These are phyloP conservation scores for Pemphigus obesinymphae DNA, from an alignment of 1,140 invertebrate species.

Conservation along the genomic window DNA sequence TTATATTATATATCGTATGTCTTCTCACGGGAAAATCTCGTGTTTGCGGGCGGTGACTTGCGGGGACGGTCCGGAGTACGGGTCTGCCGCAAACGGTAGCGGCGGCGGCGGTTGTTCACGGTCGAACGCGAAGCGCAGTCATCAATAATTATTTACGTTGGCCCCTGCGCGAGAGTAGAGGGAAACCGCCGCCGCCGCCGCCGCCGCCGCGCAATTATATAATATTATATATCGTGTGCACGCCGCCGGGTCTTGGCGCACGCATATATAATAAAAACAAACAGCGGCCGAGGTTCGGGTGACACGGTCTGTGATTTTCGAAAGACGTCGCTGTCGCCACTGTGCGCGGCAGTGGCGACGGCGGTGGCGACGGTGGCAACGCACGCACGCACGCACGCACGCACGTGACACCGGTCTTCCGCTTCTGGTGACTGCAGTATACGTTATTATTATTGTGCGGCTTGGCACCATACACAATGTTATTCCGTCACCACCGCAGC, in stretches of 20 bases:
- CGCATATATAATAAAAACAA: constrained; percentile 29
- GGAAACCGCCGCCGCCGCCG: no score
- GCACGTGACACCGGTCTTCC: neutral
- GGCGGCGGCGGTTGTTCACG: neutral
- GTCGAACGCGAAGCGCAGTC: constrained; percentile 34
- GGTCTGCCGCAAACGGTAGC: neutral
- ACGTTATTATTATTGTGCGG: neutral
- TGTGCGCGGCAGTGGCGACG: no score
- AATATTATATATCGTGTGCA: no score
- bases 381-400: neutral
- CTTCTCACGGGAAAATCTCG: no score
- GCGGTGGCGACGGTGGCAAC: neutral
- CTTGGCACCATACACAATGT: neutral
- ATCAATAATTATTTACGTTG: constrained; percentile 31
- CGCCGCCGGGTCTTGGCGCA: neutral
- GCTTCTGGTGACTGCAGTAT: neutral
- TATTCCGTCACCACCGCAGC: neutral
- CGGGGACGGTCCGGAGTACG: neutral
- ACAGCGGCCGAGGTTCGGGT: constrained; percentile 13
- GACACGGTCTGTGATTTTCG: constrained; percentile 39
- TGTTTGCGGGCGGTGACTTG: no score
- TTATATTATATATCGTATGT: no score
- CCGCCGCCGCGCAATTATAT: no score
- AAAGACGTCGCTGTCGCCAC: constrained; percentile 1
- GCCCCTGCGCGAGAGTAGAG: neutral